Percentiles rank a stretch among this genome's conserved stretches.
phyloP scores from a whole-genome alignment of 2,888 invertebrate genomes.

The Lingula anatina region DNA sequence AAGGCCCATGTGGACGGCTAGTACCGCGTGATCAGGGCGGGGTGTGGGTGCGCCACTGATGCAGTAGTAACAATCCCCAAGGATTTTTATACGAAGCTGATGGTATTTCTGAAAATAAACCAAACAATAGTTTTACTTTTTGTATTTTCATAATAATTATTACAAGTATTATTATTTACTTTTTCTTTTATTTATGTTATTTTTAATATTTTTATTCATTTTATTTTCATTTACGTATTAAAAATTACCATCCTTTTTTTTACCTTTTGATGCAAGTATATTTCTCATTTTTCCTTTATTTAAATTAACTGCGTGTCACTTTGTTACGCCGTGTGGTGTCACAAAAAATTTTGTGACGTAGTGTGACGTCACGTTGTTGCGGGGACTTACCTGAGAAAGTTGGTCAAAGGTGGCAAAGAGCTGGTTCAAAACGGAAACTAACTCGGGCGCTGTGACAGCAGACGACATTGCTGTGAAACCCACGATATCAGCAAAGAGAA shows the following conservation, averaged over 20 bases:
- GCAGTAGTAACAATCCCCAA: slow-evolving; percentile 85
- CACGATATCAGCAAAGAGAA: slow-evolving; percentile 93
- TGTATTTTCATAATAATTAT: background rate
- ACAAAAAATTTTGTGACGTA: no score
- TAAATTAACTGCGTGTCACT: no score
- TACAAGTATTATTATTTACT: background rate
- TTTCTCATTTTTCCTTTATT: no score
- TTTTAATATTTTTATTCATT: no score
- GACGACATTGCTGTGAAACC: slow-evolving; percentile 90
- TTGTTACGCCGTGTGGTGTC: no score
- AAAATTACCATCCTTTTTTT: background rate
- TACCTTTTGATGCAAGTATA: no score
- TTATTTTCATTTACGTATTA: background rate
- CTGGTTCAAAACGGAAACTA: slow-evolving; percentile 91
- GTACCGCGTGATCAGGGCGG: slow-evolving; percentile 83
- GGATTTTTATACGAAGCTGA: slow-evolving; percentile 88
- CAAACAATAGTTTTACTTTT: background rate
- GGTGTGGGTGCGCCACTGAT: slow-evolving; percentile 91
- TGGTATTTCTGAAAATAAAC: slow-evolving; percentile 72
- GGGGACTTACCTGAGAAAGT: slow-evolving; percentile 62
- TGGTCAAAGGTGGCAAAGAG: slow-evolving; percentile 90
- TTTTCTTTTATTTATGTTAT: no score
- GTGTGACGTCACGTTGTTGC: no score
- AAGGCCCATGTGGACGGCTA: slow-evolving; percentile 91
- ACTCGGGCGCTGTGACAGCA: slow-evolving; percentile 73